Evolutionary conservation across 2,113 vertebrate genomes (phyloP).

Genomic region (Tachycineta bicolor): DNA sequence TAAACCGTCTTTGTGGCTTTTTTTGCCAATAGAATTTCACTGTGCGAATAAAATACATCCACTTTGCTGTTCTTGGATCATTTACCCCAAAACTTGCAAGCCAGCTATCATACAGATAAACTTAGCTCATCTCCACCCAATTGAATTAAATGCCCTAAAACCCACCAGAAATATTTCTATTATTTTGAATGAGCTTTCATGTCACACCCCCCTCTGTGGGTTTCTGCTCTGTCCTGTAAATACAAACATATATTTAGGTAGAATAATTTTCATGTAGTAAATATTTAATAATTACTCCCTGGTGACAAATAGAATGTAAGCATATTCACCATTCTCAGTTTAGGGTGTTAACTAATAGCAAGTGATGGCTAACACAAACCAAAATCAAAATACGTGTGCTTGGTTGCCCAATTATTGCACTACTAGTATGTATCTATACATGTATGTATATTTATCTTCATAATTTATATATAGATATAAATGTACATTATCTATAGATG

Average conservation of each 20-base stretch:
- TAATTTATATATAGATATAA: background rate
- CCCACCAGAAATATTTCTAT: background rate
- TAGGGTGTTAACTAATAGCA: background rate
- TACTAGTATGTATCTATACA: background rate
- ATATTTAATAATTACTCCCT: background rate
- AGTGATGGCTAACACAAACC: background rate
- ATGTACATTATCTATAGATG: background rate
- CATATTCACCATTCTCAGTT: background rate
- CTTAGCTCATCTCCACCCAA: background rate
- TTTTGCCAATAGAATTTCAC: slow-evolving; percentile 31
- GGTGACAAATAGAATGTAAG: background rate
- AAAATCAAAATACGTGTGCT: background rate
- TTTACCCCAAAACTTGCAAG: slow-evolving; percentile 44
- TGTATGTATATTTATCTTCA: background rate
- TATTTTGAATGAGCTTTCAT: background rate
- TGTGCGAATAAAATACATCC: slow-evolving; percentile 9
- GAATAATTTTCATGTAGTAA: background rate
- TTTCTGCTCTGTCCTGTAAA: background rate
- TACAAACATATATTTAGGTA: background rate
- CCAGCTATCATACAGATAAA: background rate
- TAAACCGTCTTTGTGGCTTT: background rate
- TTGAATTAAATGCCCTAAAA: background rate
- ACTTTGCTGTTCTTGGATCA: slow-evolving; percentile 14
- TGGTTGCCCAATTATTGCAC: background rate
- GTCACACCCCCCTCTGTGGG: background rate